These are phyloP conservation scores for Columbina picui DNA, from an alignment of 2,113 vertebrate genomes.

Conservation along the genomic window DNA sequence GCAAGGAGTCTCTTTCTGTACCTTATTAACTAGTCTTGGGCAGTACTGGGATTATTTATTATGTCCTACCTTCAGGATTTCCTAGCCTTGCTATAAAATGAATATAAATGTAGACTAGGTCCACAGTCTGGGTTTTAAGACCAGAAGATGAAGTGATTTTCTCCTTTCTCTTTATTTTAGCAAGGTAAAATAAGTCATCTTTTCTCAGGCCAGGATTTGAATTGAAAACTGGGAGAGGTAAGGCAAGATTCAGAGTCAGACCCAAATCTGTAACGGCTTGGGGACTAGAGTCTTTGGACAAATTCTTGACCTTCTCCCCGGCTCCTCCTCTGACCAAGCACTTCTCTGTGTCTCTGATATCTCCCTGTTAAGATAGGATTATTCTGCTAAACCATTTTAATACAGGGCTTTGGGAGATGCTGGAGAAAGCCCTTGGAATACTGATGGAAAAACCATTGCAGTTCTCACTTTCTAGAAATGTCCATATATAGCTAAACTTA, in stretches of 20 bases:
- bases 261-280: not conserved
- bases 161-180: not conserved
- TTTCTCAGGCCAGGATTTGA: not conserved
- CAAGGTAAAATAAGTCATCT: not conserved
- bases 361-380: not conserved
- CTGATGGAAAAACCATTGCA: not conserved
- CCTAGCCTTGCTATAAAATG: not conserved
- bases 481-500: slow-evolving; percentile 2
- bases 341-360: not conserved
- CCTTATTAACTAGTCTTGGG: not conserved
- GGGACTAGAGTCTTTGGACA: not conserved
- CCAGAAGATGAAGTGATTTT: not conserved
- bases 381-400: not conserved
- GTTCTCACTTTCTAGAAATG: slow-evolving; percentile 11
- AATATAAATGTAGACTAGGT: not conserved
- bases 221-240: not conserved
- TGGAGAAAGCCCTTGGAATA: not conserved
- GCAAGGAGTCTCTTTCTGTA: not conserved
- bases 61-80: not conserved
- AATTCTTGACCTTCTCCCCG: not conserved
- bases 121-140: not conserved
- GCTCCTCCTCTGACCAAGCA: not conserved
- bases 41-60: not conserved
- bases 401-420: not conserved
- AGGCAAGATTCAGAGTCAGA: not conserved